These are phyloP conservation scores for Kuschelorhynchus macadamiae DNA, from an alignment of 2,888 invertebrate species.

Conservation along the genomic window DNA sequence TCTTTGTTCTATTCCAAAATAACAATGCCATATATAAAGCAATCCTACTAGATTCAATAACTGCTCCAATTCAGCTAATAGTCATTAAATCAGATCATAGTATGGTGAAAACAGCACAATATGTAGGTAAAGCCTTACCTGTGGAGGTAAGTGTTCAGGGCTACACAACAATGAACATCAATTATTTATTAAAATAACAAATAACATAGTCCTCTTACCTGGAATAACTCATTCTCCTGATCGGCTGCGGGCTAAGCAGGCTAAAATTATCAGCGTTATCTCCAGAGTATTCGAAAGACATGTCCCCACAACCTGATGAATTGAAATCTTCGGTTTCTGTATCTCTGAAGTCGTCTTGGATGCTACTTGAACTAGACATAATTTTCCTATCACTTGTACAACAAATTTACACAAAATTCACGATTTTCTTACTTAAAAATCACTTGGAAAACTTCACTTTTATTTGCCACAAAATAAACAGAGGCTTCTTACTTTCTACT, in stretches of 20 bases:
- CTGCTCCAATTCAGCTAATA: no score
- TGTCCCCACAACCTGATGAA: conserved; percentile 74
- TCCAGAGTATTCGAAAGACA: conserved; percentile 76
- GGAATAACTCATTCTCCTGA: conserved; percentile 74
- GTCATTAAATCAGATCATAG: no score
- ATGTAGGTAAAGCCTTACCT: no score
- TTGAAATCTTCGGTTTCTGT: conserved; percentile 62
- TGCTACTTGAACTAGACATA: conserved; percentile 59
- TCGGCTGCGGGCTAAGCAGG: conserved; percentile 66
- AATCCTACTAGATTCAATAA: no score
- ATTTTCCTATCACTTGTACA: conserved; percentile 30
- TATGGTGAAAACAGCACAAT: no score
- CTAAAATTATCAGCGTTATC: conserved; percentile 61
- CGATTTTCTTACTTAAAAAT: conserved; percentile 22
- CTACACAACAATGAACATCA: no score
- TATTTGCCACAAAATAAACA: conserved; percentile 43
- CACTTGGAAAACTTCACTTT: conserved; percentile 34
- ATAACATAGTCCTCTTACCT: conserved; percentile 52
- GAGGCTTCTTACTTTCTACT: conserved; percentile 33
- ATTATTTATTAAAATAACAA: background rate
- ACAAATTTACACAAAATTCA: conserved; percentile 16
- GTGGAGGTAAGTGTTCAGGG: no score
- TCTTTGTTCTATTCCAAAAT: no score
- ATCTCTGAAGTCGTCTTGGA: conserved; percentile 57
- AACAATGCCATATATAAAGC: no score